Percentiles rank a stretch among this genome's conserved stretches.
phyloP scores from a whole-genome alignment of 2,888 invertebrate genomes.

The Melikaiella ostensackeni region DNA sequence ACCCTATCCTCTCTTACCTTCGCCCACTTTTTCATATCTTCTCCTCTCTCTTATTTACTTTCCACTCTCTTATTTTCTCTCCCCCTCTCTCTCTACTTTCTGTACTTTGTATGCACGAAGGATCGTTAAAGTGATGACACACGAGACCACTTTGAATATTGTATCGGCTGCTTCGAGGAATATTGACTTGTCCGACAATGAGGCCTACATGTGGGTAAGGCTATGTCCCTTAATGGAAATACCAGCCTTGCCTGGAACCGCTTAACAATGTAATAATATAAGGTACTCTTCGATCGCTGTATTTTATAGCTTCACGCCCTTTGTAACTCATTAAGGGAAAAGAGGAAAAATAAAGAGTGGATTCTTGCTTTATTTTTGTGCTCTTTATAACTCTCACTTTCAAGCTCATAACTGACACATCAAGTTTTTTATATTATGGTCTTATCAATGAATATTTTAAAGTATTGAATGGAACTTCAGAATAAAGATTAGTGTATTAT shows the following conservation, averaged over 20 bases:
- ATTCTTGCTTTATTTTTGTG: background rate
- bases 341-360: background rate
- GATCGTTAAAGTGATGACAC: background rate
- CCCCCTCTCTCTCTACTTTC: background rate
- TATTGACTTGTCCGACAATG: background rate
- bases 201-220: background rate
- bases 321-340: conserved; percentile 3
- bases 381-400: background rate
- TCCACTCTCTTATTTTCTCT: conserved; percentile 37
- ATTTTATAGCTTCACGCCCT: conserved; percentile 1
- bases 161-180: background rate
- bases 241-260: conserved; percentile 2
- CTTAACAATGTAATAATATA: background rate
- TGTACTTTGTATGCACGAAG: background rate
- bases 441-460: no score
- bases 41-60: conserved; percentile 21
- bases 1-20: conserved; percentile 35
- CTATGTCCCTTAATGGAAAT: background rate
- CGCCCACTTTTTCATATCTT: conserved; percentile 15
- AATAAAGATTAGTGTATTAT: no score
- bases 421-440: no score
- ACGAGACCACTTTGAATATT: background rate
- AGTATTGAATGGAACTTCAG: no score
- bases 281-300: conserved; percentile 8
- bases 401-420: no score